Conservation (phyloP, 1,140 invertebrate genomes). For the Bombus waltoni region DNA sequence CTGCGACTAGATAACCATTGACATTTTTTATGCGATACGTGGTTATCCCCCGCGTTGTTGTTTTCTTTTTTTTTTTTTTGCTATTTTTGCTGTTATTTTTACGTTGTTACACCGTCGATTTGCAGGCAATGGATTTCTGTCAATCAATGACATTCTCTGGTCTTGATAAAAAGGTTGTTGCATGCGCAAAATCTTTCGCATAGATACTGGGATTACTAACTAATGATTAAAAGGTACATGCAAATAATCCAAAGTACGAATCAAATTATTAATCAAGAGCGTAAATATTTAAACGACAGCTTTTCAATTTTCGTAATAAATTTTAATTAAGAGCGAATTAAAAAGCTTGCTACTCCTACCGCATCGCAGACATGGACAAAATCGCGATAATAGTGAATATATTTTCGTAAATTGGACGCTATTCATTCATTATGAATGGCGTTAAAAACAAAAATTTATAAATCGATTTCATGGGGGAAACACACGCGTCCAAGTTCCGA, state of each 20-base stretch:
- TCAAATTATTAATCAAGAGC: no score
- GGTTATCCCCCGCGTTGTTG: not conserved
- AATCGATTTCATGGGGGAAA: not conserved
- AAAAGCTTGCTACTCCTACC: not conserved
- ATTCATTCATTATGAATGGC: constrained; percentile 16
- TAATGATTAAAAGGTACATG: not conserved
- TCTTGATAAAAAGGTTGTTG: not conserved
- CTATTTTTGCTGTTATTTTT: not conserved
- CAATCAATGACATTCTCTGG: not conserved
- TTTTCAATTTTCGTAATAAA: no score
- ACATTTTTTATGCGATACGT: not conserved
- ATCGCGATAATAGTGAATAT: not conserved
- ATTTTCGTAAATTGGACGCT: constrained; percentile 1
- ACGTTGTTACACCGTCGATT: not conserved
- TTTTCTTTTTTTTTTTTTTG: not conserved
- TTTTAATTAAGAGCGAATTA: not conserved
- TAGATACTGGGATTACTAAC: not conserved
- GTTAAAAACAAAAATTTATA: constrained; percentile 2
- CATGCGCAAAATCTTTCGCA: not conserved
- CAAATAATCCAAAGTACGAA: not conserved
- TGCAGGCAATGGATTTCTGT: not conserved
- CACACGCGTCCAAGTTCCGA: not conserved
- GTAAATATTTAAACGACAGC: no score
- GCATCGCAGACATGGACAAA: not conserved
- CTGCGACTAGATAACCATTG: not conserved